Base-by-base conservation (phyloP, 2,797 vertebrate species). In the Melopsittacus undulatus region DNA sequence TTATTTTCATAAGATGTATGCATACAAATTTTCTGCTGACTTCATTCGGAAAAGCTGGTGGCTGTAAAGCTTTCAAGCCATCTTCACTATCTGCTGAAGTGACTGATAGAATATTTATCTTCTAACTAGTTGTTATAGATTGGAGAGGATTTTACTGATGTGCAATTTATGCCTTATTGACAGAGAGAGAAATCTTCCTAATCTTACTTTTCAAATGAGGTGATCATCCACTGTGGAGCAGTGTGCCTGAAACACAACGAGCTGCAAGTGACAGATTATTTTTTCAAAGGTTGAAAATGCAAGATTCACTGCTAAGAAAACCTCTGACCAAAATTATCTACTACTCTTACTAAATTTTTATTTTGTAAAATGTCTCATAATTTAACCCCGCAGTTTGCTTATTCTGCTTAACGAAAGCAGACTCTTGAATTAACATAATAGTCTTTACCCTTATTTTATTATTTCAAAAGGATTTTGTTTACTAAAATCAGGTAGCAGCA, bases 21-120 rank as follows among this genome's bases (percentile, higher is more conserved):
- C 21, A 40, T 57, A 52, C 21, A 89, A 34, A 69, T 86, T 36
- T 73, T 62, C 56, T 48, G 38, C 51, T 79, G 70, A 54, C 66
- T 48, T 74, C 46, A 68, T 34, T 52, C 79, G 49, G 32, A 63
- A 89, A 72, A 74, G 68, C 56, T 88, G 62, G 57, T 82, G 67
- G 32, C 40, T 78, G 15, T 48, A 36, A 63, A 77, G 27, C 59
- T 83, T 94, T 93, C 67, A 56, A 90, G 74, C 38, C 59, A 67
- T 46, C 66, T 29, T 62, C 54, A 75, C 51, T 83, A 64, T 69
- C 64, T 87, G 56, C 87, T 79, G 2, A 66, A 81, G 45, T 89
- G 73, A 91, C 26, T 92, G 92, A 87, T 70, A 89, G 34, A 69
- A 13, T 64, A 56, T 91, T 83, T 87, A 46, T 96, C 77, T 94